Conservation (phyloP, 2,888 invertebrate genomes). For the Elegia similella region DNA sequence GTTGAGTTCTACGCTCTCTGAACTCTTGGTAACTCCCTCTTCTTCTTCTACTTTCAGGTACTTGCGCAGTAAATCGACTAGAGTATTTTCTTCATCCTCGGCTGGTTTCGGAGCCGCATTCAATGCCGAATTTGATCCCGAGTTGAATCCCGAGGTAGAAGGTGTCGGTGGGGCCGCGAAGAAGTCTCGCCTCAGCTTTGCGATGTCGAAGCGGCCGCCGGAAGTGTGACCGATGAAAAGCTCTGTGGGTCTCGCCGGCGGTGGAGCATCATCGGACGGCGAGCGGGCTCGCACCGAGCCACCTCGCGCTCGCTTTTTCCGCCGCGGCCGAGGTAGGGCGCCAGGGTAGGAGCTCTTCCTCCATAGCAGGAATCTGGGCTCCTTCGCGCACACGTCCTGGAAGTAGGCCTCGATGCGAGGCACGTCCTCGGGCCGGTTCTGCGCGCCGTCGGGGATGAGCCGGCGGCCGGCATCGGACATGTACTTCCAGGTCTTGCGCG, state of each 20-base stretch:
- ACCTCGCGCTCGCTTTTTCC: constrained; percentile 81
- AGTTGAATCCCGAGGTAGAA: constrained; percentile 48
- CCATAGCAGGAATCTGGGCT: constrained; percentile 90
- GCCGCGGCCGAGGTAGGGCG: constrained; percentile 82
- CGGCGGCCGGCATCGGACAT: constrained; percentile 95
- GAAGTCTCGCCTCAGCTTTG: constrained; percentile 86
- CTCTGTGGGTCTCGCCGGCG: constrained; percentile 70
- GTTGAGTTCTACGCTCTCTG: constrained; percentile 84
- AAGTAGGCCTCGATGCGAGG: constrained; percentile 92
- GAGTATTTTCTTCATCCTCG: constrained; percentile 77
- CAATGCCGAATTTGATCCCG: constrained; percentile 24
- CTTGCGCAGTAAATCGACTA: constrained; percentile 85
- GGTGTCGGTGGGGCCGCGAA: constrained; percentile 72
- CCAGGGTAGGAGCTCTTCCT: constrained; percentile 92
- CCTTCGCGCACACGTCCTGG: constrained; percentile 89
- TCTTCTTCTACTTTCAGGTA: constrained; percentile 84
- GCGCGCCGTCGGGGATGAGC: constrained; percentile 90
- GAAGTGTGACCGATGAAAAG: constrained; percentile 74
- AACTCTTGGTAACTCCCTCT: constrained; percentile 60
- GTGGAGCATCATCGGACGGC: constrained; percentile 84
- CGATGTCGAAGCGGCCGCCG: constrained; percentile 85
- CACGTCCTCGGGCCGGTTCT: constrained; percentile 88
- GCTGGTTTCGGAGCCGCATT: constrained; percentile 54
- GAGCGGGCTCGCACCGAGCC: constrained; percentile 86
- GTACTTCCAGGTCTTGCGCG: constrained; percentile 94